Conservation (phyloP, 1,140 invertebrate genomes). For the Oreohelix idahoensis region DNA sequence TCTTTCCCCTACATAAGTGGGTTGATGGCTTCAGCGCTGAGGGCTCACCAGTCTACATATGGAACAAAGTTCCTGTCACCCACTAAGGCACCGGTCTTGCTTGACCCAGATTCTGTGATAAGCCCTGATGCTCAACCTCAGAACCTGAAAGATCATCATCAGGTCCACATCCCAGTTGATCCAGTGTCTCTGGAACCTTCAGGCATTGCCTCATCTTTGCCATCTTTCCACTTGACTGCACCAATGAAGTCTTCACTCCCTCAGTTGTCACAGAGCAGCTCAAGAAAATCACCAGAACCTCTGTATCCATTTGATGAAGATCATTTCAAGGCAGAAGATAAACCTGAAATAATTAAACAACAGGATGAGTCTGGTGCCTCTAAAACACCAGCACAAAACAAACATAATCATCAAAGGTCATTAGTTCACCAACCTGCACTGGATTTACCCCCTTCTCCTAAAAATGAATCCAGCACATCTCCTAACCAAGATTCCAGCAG, state of each 20-base stretch:
- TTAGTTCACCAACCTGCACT: constrained; percentile 37
- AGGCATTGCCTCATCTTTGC: background rate
- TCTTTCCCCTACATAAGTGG: background rate
- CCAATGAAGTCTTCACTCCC: background rate
- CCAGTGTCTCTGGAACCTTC: background rate
- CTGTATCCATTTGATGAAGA: background rate
- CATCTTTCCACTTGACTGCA: background rate
- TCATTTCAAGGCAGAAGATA: background rate
- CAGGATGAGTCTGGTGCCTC: background rate
- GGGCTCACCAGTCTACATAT: background rate
- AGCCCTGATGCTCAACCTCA: background rate
- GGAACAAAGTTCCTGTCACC: background rate
- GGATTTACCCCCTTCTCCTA: constrained; percentile 25
- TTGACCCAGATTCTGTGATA: background rate
- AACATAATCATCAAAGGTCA: background rate
- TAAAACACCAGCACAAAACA: constrained; percentile 5
- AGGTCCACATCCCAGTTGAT: background rate
- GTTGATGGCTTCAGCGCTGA: background rate
- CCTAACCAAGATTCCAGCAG: background rate
- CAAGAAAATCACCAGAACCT: background rate
- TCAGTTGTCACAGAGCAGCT: background rate
- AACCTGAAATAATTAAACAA: background rate
- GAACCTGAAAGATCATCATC: background rate
- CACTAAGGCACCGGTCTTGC: background rate
- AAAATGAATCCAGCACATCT: background rate